Evolutionary conservation across 2,888 invertebrate genomes (phyloP), one percentile per base, ranked within the genome.

Genomic region (Campoletis raptor): DNA sequence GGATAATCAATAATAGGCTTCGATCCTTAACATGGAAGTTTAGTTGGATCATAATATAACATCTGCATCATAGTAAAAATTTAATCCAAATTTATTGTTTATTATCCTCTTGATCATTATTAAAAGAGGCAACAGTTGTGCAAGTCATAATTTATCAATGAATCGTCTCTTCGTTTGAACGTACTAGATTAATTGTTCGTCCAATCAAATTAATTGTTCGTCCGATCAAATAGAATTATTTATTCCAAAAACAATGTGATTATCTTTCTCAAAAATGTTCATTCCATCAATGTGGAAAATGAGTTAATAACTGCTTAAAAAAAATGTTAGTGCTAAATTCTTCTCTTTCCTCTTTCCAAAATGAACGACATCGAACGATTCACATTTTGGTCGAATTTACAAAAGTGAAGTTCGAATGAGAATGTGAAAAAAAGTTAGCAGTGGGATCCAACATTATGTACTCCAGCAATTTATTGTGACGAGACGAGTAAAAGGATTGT

Each of bases 1-100:
- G 42, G 69, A 79, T 70, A 4, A 57, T 61, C 40, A 67, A 67
- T 78, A 21, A 18, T 10, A 66, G 36, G 21, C 7, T 61, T 15
- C 61, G 30, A 15, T 24, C 30, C 12, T 30, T 15, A 30, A 30
- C 30, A 30, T 15, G 30, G 61, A 15, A 61, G 0, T 21, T 15
- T 15, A 30, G 6, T 15, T 30, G 2, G 30, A 30, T 61, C 4
- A 10, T 15, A 61, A 30, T 30, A 15, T 12, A 61, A 24, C 15
- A 9, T 61, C 61, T 6, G 15, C 61, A 15, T 61, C 61, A 7
- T 15, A 6, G n/a, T 61, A 15, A 15, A 61, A 1, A 61, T 30
- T 61, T 15, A 61, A 30, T 61, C 30, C 30, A 61, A 61, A 30
- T 61, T 30, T 21, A 30, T 30, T 61, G 12, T 61, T 30, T 6